phyloP scores from a whole-genome alignment of 1,140 invertebrate genomes.

The Cardiocondyla obscurior region DNA sequence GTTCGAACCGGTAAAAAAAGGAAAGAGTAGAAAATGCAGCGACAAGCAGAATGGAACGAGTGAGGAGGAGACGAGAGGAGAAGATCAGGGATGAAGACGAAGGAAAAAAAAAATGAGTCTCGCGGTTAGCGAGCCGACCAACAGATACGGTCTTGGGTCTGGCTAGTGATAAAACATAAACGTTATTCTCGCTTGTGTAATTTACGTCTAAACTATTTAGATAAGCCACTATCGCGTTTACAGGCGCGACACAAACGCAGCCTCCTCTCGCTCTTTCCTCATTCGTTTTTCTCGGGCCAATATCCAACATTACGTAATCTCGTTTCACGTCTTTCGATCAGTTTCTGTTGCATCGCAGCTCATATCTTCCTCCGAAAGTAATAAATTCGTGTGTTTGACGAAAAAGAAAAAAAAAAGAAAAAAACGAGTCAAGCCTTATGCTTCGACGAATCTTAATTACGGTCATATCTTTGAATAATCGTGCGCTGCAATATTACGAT shows the following conservation, averaged over 20 bases:
- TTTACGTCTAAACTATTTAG: conserved; percentile 76
- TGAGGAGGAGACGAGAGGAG: conserved; percentile 58
- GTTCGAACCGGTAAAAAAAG: conserved; percentile 55
- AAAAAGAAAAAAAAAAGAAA: no score
- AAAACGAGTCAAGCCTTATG: conserved; percentile 63
- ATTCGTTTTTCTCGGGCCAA: conserved; percentile 35
- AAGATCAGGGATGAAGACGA: conserved; percentile 27
- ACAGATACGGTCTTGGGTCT: conserved; percentile 58
- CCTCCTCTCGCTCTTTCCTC: not conserved
- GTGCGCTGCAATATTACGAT: not conserved
- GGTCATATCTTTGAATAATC: not conserved
- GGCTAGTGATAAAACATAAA: conserved; percentile 70
- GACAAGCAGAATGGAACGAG: not conserved
- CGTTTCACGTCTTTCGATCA: conserved; percentile 31
- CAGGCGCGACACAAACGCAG: conserved; percentile 70
- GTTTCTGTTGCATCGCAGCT: not conserved
- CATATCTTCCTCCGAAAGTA: not conserved
- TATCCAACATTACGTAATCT: conserved; percentile 71
- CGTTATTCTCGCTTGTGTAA: conserved; percentile 74
- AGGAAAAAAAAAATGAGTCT: conserved; percentile 53
- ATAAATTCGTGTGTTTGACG: not conserved
- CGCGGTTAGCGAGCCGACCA: conserved; percentile 25
- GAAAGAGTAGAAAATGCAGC: conserved; percentile 28
- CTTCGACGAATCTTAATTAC: conserved; percentile 59
- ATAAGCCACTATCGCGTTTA: conserved; percentile 75